These are phyloP conservation scores for Petrolisthes manimaculis DNA, from an alignment of 2,888 invertebrate genomes.

Conservation along the genomic window DNA sequence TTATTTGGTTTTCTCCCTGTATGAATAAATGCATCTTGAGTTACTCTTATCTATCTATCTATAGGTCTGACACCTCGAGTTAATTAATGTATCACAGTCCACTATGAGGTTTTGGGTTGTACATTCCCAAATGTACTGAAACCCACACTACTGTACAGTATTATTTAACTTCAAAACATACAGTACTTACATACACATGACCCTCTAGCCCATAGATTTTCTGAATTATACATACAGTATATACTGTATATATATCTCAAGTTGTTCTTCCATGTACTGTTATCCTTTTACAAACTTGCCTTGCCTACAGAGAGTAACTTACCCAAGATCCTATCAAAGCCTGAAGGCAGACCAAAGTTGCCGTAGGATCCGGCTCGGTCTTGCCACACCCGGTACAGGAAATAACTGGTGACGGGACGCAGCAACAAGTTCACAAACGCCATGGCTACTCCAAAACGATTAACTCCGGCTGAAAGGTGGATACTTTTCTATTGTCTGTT, in stretches of 20 bases:
- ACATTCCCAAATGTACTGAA: too few relatives aligned
- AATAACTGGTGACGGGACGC: slow-evolving; percentile 55
- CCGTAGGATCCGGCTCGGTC: slow-evolving; percentile 64
- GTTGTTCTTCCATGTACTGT: neutral
- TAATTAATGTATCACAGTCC: too few relatives aligned
- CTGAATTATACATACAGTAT: too few relatives aligned
- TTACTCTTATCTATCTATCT: too few relatives aligned
- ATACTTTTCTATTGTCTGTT: too few relatives aligned
- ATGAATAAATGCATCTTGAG: too few relatives aligned
- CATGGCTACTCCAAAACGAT: slow-evolving; percentile 55
- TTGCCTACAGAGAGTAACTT: neutral
- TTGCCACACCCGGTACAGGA: slow-evolving; percentile 55
- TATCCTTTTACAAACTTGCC: neutral
- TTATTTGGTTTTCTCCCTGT: neutral
- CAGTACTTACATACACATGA: too few relatives aligned
- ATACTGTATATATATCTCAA: neutral
- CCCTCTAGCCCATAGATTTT: neutral
- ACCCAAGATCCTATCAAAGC: slow-evolving; percentile 63
- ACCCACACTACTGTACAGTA: too few relatives aligned
- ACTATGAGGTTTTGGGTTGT: too few relatives aligned
- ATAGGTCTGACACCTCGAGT: too few relatives aligned
- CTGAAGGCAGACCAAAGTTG: slow-evolving; percentile 57
- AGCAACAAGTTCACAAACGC: slow-evolving; percentile 59
- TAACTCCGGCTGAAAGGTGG: slow-evolving; percentile 15
- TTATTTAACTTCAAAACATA: too few relatives aligned